Base-by-base conservation (phyloP, 2,113 vertebrate genomes). In the Argyrosomus japonicus region DNA sequence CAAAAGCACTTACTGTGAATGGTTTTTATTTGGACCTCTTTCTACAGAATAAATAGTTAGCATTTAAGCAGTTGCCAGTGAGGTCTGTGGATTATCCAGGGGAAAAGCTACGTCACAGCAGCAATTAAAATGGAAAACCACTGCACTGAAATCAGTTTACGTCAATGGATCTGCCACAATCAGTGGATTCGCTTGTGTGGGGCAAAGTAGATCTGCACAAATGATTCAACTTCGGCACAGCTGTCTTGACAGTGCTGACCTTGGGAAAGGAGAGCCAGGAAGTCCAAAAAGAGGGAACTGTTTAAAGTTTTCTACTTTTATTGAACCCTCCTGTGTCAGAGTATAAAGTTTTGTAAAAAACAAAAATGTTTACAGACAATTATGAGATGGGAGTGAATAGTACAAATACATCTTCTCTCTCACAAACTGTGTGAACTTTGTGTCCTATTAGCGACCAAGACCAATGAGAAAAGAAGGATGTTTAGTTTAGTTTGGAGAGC, bases 41-140 rank as follows among this genome's bases (percentile, higher is more conserved):
- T 12, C 53, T 5, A 17, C 32, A 21, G 57, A 47, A 54, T 5
- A 68, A 63, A 17, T 1, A 21, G 70, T 27, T 61, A 17, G 23
- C 40, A 14, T 57, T 1, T 23, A 77, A 81, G 47, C 18, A 2
- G 4, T 29, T 48, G 14, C 11, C 40, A 29, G 0, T 23, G n/a
- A 57, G 29, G 25, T 68, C 36, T 75, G 9, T 45, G 67, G 45
- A 51, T 67, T 68, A 43, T 36, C 47, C 32, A 77, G 29, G 47
- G 51, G 6, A 57, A 61, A 63, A 9, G 8, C n/a, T 25, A 12
- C 9, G 27, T 54, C 36, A 54, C 23, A 36, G 3, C 17, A 48
- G 19, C 43, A 51, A 19, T 67, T 23, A 4, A 71, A 82, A 53
- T 12, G 14, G n/a, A 10, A 65, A 50, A 18, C 10, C 27, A 19